A percentile compares a stretch with the other conserved stretches of the same genome.
Evolutionary conservation across 2,113 vertebrate species (phyloP).

Genomic region (Anguilla rostrata): DNA sequence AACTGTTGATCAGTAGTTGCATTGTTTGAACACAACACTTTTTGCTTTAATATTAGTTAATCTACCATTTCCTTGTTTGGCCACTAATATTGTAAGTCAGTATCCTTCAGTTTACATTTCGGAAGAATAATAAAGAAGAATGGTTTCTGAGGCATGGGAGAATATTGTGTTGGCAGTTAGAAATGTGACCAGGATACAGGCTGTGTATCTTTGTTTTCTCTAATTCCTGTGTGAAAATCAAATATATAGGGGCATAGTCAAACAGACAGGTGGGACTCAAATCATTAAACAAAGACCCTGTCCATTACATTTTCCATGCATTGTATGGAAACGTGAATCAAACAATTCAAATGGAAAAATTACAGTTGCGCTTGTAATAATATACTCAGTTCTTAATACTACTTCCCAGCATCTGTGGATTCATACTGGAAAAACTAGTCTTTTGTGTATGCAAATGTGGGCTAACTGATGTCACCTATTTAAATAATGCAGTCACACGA

Average conservation of each 20-base stretch:
- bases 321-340: background rate
- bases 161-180: background rate
- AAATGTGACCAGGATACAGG: slow-evolving; percentile 3
- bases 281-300: background rate
- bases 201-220: background rate
- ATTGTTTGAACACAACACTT: too few species aligned
- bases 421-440: slow-evolving; percentile 14
- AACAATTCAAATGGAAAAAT: background rate
- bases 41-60: too few species aligned
- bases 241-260: background rate
- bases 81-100: background rate
- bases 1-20: too few species aligned
- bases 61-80: background rate
- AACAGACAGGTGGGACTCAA: background rate
- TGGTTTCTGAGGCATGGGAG: background rate
- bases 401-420: background rate
- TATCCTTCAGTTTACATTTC: background rate
- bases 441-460: background rate
- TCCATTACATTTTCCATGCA: background rate
- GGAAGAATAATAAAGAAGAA: background rate
- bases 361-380: background rate
- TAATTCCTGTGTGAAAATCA: background rate
- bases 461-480: background rate
- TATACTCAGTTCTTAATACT: background rate
- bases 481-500: background rate